Base-by-base conservation (phyloP, 1,140 invertebrate species). In the Ganaspis sp. region DNA sequence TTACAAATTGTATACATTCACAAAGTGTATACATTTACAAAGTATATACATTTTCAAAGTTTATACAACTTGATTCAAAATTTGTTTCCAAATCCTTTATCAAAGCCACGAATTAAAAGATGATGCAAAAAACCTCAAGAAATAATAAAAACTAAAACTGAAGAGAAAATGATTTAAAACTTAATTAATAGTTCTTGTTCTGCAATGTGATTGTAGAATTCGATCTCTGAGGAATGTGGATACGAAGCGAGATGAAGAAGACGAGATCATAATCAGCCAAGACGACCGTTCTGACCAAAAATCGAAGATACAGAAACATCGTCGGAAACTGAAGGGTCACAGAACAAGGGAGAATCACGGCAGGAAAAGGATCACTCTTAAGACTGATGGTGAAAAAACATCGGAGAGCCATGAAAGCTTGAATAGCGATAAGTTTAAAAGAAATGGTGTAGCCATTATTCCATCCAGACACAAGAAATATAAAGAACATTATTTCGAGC, bases 181-280 rank as follows among this genome's bases (percentile, higher is more conserved):
- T 21, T 12, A 58, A 58, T 23, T 15, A 26, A 58, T 12, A 58
- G 19, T 40, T 40, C 21, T 4, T 58, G 26, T 15, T 26, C 21
- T 12, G n/a, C 4, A 54, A 54, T 19, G 9, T 54, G 23, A 54
- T 54, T 54, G 1, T n/a, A 64, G 54, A 29, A 29, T 34, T n/a
- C 58, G 80, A 19, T 77, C 75, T n/a, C 72, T 72, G 23, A 77
- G 76, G 21, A 80, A 69, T 38, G 4, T 73, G 34, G 42, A 54
- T 19, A 73, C 73, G 49, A 42, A 64, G 38, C 76, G 38, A 38
- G 77, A 82, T 77, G 85, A 87, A 26, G 85, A 86, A 12, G 81
- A 86, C n/a, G 85, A 88, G 76, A 84, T 86, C 70, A 76, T 83
- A 71, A 84, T 86, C 38, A 81, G 79, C 26, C 84, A 84, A 17